Evolutionary conservation across 2,797 vertebrate species (phyloP).

Genomic region (Neostethus bicornis): DNA sequence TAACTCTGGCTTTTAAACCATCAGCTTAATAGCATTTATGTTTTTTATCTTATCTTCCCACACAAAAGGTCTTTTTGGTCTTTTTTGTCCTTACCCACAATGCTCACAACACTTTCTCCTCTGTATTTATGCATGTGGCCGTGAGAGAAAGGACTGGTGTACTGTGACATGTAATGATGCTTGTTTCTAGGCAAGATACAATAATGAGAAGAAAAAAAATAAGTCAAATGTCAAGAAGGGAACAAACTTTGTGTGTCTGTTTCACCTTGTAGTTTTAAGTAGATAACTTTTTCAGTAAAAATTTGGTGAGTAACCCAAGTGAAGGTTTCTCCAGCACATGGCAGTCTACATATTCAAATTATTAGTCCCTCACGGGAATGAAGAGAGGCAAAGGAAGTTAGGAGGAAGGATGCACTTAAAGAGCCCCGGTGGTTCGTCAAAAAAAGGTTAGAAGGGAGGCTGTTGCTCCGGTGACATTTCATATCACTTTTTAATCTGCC

Average conservation of each 20-base stretch:
- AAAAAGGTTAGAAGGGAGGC: constrained; percentile 38
- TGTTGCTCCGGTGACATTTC: constrained; percentile 55
- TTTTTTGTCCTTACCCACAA: constrained; percentile 41
- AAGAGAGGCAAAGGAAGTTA: constrained; percentile 50
- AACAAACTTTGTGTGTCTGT: constrained; percentile 23
- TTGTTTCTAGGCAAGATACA: constrained; percentile 54
- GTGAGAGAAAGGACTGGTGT: constrained; percentile 45
- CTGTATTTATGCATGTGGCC: constrained; percentile 44
- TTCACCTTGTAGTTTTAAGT: constrained; percentile 38
- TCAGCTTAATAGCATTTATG: constrained; percentile 72
- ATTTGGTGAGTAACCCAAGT: constrained; percentile 17
- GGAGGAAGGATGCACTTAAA: constrained; percentile 71
- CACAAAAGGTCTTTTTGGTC: constrained; percentile 59
- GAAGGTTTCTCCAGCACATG: constrained; percentile 29
- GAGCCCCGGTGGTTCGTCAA: constrained; percentile 57
- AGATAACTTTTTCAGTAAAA: constrained; percentile 19
- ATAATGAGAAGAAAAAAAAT: constrained; percentile 40
- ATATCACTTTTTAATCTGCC: constrained; percentile 48
- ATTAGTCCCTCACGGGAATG: constrained; percentile 51
- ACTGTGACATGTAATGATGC: constrained; percentile 61
- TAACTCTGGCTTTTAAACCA: constrained; percentile 71
- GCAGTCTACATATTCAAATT: constrained; percentile 47
- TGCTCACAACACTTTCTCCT: constrained; percentile 24
- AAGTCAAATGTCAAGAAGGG: constrained; percentile 22
- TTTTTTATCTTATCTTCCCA: constrained; percentile 74